phyloP scores from a whole-genome alignment of 2,113 vertebrate genomes.

The Carollia perspicillata region DNA sequence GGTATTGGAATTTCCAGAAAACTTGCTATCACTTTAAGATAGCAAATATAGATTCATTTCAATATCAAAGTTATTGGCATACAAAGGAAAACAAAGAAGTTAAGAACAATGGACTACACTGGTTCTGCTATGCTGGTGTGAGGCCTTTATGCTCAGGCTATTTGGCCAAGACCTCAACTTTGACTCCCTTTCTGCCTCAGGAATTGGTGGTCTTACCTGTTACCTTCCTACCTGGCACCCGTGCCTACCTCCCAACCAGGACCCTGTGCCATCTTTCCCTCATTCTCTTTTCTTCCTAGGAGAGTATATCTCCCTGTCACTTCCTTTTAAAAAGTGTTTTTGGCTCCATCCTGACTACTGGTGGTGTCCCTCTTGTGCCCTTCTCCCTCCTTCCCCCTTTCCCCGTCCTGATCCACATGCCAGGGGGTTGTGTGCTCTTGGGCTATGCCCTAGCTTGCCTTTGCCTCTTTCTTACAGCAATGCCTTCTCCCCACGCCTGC shows the following conservation, averaged over 20 bases:
- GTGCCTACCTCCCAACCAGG: background rate
- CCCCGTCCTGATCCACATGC: background rate
- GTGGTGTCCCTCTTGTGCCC: background rate
- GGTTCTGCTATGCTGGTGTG: background rate
- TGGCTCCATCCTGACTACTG: background rate
- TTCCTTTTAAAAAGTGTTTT: background rate
- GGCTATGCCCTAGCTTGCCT: background rate
- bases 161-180: background rate
- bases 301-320: background rate
- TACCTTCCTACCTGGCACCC: background rate
- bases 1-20: too few relatives aligned
- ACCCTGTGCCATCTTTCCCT: fast-evolving
- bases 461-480: background rate
- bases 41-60: background rate
- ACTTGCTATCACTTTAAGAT: background rate
- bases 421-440: background rate
- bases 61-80: background rate
- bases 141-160: background rate
- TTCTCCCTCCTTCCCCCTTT: too few relatives aligned
- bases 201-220: background rate
- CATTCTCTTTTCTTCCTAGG: background rate
- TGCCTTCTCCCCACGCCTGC: fast-evolving
- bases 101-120: background rate
- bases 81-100: background rate
- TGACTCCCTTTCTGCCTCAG: fast-evolving